Evolutionary conservation across 2,888 invertebrate species (phyloP).

Genomic region (Perithous albicinctus): DNA sequence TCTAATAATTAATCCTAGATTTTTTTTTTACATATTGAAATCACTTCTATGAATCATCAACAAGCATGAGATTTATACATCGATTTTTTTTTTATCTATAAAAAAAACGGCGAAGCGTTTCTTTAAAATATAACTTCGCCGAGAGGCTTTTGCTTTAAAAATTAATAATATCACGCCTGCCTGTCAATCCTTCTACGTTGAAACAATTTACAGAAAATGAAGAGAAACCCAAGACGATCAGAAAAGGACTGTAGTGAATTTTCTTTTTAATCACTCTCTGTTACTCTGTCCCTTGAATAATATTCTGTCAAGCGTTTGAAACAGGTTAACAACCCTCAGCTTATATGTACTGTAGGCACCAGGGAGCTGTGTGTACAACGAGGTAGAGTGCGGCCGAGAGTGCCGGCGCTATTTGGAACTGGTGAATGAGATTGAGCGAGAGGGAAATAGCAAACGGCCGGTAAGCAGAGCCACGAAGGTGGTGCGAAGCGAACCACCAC

Average conservation of each 20-base stretch:
- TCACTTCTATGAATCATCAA: too few species aligned
- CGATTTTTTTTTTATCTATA: too few species aligned
- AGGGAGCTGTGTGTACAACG: slow-evolving; percentile 13
- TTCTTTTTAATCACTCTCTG: neutral
- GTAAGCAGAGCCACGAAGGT: slow-evolving; percentile 59
- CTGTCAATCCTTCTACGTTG: too few species aligned
- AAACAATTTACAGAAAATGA: too few species aligned
- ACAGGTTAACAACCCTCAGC: slow-evolving; percentile 7
- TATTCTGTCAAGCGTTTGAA: slow-evolving; percentile 12
- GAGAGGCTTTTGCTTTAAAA: too few species aligned
- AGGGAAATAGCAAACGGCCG: slow-evolving; percentile 31
- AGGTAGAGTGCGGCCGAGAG: slow-evolving; percentile 38
- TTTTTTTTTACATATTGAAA: too few species aligned
- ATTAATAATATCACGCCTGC: too few species aligned
- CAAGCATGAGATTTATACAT: too few species aligned
- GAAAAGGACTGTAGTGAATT: neutral
- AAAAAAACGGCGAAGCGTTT: too few species aligned
- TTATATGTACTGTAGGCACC: slow-evolving; percentile 5
- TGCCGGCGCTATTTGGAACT: slow-evolving; percentile 5
- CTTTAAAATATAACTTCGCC: too few species aligned
- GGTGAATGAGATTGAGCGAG: slow-evolving; percentile 41
- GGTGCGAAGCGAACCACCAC: slow-evolving; percentile 67
- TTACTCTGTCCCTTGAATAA: slow-evolving; percentile 1
- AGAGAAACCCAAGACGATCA: too few species aligned
- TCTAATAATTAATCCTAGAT: too few species aligned